Evolutionary conservation across 2,113 vertebrate species (phyloP), one percentile per base, ranked within the genome.

Genomic region (Sarotherodon lohbergeri): DNA sequence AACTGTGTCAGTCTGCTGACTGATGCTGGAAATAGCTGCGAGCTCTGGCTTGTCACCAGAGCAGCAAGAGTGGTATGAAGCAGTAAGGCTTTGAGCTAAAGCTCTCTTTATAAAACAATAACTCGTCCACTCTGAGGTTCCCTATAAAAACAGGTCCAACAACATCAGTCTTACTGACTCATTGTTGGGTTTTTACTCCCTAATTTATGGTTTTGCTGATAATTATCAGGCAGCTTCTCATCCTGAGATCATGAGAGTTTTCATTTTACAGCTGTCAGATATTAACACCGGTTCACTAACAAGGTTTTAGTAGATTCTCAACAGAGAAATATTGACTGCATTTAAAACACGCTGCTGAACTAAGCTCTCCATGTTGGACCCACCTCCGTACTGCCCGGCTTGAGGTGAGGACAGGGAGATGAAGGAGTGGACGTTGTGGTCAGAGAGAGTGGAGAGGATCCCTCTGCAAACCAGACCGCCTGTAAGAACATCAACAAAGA

Each of bases 381-480:
- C 43, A 97, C 98, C 98, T 95, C 98, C 98, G 17, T 98, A 98
- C 48, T 98, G 98, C 1, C 98, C 98, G 27, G 97, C 97, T 94
- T 97, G 97, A 39, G 98, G 98, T 3, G 98, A 97, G 2, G 98
- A 98, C 85, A 98, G 96, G 16, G 98, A 98, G 89, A 98, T 98
- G 91, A 98, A 98, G 2, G 97, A 96, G 71, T 98, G 95, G 34
- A 98, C 98, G 1, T 98, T 98, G 95, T 98, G 98, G 9, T 98
- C 95, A 1, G 97, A 92, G 80, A 98, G 97, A 1, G 96, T 97
- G 36, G 97, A 97, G 11, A 98, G 95, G 82, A 98, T 97, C 3
- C 97, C 98, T 52, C 98, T 96, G 93, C 98, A 98, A 36, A 98
- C 95, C 48, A 98, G 94, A 22, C 98, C 98, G 8, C 98, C 98